Evolutionary conservation across 2,888 invertebrate species (phyloP).

Genomic region (Lithophane ornitopus): DNA sequence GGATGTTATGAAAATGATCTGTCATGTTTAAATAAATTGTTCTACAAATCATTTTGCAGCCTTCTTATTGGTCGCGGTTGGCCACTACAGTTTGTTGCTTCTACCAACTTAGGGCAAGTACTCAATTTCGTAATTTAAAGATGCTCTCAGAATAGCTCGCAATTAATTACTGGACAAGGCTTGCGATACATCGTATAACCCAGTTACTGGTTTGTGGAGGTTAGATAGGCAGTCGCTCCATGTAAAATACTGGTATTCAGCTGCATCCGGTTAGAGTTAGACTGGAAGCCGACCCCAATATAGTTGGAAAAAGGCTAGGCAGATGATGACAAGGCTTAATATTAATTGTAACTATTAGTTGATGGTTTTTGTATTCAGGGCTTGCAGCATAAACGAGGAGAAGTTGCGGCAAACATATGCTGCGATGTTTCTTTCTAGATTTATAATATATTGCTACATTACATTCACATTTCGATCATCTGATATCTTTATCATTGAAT

Average conservation of each 20-base stretch:
- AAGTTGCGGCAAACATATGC: neutral
- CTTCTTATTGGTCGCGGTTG: neutral
- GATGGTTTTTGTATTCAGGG: neutral
- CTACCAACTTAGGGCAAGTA: neutral
- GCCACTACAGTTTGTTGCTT: neutral
- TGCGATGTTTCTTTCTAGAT: neutral
- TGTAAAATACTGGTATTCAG: too few relatives aligned
- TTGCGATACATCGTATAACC: neutral
- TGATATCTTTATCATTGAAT: neutral
- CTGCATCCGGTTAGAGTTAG: too few relatives aligned
- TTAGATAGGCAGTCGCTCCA: too few relatives aligned
- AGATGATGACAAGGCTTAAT: neutral
- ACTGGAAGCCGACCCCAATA: too few relatives aligned
- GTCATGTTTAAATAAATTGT: neutral
- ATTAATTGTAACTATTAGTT: too few relatives aligned
- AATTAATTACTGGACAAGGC: neutral
- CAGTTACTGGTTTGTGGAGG: too few relatives aligned
- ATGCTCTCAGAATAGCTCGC: neutral
- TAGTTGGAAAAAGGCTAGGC: too few relatives aligned
- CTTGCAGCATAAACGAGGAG: neutral
- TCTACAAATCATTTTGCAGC: neutral
- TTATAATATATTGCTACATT: neutral
- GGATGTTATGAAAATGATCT: neutral
- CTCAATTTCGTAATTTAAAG: neutral
- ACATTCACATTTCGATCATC: neutral